Evolutionary conservation across 2,113 vertebrate genomes (phyloP).

Genomic region (Sapajus apella): DNA sequence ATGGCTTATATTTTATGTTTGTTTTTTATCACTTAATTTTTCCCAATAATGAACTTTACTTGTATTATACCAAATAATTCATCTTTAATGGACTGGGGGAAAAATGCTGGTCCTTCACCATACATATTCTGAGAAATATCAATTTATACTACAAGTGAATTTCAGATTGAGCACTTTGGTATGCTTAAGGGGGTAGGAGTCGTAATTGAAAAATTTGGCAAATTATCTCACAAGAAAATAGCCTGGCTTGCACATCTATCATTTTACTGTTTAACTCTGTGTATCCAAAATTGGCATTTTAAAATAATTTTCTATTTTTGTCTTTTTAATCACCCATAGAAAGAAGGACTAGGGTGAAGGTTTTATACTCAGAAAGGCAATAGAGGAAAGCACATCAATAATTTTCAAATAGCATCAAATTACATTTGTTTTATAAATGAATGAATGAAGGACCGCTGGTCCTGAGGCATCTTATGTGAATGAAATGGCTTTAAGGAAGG

Average conservation of each 20-base stretch:
- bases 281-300: not conserved
- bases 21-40: not conserved
- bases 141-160: not conserved
- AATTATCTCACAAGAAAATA: not conserved
- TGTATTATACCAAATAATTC: not conserved
- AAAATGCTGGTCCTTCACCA: not conserved
- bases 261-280: not conserved
- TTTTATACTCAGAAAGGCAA: not conserved
- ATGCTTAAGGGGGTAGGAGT: not conserved
- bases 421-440: not conserved
- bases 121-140: not conserved
- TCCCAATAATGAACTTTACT: not conserved
- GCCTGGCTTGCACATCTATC: not conserved
- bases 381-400: not conserved
- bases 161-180: not conserved
- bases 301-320: not conserved
- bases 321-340: not conserved
- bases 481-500: not conserved
- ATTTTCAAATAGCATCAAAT: not conserved
- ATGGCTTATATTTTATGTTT: not conserved
- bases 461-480: not conserved
- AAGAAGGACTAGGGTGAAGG: not conserved
- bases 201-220: not conserved
- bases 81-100: not conserved
- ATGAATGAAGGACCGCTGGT: not conserved